Evolutionary conservation across 2,797 vertebrate species (phyloP).

Genomic region (Hyperoplus immaculatus): DNA sequence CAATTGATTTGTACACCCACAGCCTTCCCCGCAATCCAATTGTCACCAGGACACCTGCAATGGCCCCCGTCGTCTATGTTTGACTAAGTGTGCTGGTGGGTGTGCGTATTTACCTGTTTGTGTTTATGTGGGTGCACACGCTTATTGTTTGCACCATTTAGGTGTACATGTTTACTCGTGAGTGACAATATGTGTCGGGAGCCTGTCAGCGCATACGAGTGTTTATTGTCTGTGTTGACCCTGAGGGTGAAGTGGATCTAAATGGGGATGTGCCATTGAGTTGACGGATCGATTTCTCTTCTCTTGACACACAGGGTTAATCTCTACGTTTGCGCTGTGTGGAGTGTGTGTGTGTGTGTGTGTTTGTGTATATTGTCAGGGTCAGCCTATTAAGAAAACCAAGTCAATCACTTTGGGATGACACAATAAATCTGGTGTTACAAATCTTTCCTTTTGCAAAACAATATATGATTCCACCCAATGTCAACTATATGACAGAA

Average conservation of each 20-base stretch:
- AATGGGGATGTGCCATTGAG: conserved; percentile 41
- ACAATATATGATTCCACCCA: background rate
- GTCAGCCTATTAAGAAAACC: conserved; percentile 32
- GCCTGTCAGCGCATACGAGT: background rate
- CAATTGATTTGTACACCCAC: conserved; percentile 43
- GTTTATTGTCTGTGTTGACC: conserved; percentile 34
- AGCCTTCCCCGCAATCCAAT: conserved; percentile 34
- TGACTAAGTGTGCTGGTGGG: conserved; percentile 9
- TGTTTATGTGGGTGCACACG: conserved; percentile 7
- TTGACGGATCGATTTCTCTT: conserved; percentile 36
- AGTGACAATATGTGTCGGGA: conserved; percentile 16
- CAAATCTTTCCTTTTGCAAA: background rate
- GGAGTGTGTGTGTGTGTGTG: conserved; percentile 7
- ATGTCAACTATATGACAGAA: background rate
- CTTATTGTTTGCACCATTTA: conserved; percentile 4
- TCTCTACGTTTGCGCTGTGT: conserved; percentile 16
- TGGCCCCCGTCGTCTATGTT: conserved; percentile 12
- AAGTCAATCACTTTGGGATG: conserved; percentile 11
- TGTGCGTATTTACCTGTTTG: conserved; percentile 11
- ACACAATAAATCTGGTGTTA: conserved; percentile 2
- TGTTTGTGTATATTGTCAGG: conserved; percentile 18
- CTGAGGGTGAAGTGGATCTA: conserved; percentile 36
- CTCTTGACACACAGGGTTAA: conserved; percentile 40
- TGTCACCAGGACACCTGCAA: conserved; percentile 40
- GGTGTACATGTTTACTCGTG: conserved; percentile 12